phyloP scores from a whole-genome alignment of 2,113 vertebrate species.

The Proteles cristata region DNA sequence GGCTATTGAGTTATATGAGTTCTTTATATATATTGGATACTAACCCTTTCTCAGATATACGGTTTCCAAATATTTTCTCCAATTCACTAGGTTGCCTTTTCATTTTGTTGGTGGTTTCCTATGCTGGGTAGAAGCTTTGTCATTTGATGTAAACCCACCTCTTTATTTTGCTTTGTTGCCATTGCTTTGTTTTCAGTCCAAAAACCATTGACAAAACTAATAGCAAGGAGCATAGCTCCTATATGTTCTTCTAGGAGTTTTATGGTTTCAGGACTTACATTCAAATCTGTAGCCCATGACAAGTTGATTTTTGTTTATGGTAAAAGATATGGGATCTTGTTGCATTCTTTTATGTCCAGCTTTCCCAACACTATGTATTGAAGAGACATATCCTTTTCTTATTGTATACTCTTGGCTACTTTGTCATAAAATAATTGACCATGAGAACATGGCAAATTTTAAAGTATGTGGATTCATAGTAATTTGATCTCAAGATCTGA shows the following conservation, averaged over 20 bases:
- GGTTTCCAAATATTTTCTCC: background rate
- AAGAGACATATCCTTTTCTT: no score
- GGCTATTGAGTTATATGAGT: background rate
- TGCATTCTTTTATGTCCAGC: no score
- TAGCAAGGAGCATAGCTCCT: background rate
- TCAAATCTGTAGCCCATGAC: no score
- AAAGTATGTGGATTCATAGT: background rate
- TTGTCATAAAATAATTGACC: background rate
- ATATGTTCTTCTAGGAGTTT: background rate
- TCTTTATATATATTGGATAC: background rate
- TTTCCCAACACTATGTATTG: no score
- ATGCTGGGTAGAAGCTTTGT: background rate
- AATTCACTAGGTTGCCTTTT: no score
- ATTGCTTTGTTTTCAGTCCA: background rate
- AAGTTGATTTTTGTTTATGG: no score
- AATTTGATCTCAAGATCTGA: background rate
- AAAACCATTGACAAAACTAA: background rate
- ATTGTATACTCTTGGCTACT: background rate
- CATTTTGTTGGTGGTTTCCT: background rate
- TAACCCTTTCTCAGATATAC: background rate
- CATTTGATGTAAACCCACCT: background rate
- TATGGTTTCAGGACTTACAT: no score
- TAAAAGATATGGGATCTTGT: no score
- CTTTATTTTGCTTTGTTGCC: background rate
- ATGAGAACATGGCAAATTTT: background rate